Evolutionary conservation across 1,140 invertebrate genomes (phyloP), one percentile per base, ranked within the genome.

Genomic region (Nasonia vitripennis): DNA sequence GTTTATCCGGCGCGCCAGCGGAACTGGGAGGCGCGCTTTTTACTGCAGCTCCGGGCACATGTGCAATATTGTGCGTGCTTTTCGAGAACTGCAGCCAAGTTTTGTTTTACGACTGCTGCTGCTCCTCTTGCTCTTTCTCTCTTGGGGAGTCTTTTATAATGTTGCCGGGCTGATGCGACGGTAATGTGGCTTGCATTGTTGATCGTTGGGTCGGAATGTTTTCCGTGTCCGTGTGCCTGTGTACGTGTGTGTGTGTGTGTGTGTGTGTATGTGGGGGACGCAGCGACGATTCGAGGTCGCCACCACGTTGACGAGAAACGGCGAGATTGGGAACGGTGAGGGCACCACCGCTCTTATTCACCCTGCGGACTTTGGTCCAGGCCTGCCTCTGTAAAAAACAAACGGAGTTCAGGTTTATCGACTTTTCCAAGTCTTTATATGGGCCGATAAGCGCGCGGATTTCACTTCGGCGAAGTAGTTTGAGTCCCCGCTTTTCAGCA

Each of bases 361-460:
- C 94, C 94, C 94, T 94, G 93, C 94, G 92, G 93, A 93, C 94
- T 94, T 92, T 93, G 93, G 91, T 93, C 94, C 93, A 93, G 93
- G 91, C 90, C 94, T 92, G 92, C 94, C 93, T 94, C 93, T 94
- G 89, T 45, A 88, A 27, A 88, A 89, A 88, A 62, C n/a, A 20
- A 87, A 74, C 11, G 45, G n/a, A 37, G 2, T 12, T 48, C 45
- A 5, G 3, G 11, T 45, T 11, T 45, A 45, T 45, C 7, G 41
- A 45, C 41, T 45, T 9, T 7, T 45, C 41, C 0, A 45, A 45
- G 10, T 0, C 27, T 27, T 27, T 27, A 27, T n/a, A n/a, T n/a
- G n/a, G n/a, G n/a, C n/a, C n/a, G n/a, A n/a, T n/a, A n/a, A n/a
- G n/a, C n/a, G n/a, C n/a, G n/a, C n/a, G n/a, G n/a, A n/a, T n/a